phyloP scores from a whole-genome alignment of 92 coral and sea anemone genomes.

The Zoanthus solanderi region DNA sequence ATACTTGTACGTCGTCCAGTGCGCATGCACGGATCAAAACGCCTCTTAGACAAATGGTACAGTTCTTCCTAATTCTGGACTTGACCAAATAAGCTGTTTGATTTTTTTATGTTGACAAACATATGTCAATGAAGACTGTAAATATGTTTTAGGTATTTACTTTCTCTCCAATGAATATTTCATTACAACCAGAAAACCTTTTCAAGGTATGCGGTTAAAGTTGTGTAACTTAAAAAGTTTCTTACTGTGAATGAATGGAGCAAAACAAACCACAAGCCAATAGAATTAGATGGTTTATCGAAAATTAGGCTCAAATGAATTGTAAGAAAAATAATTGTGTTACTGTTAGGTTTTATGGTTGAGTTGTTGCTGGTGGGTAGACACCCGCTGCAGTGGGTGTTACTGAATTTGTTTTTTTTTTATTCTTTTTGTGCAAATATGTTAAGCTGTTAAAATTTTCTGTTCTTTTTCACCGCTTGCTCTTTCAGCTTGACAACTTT shows the following conservation, averaged over 20 bases:
- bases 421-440: not conserved
- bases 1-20: too few relatives aligned
- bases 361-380: slow-evolving; percentile 33
- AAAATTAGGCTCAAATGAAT: not conserved
- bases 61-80: too few relatives aligned
- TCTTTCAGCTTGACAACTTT: not conserved
- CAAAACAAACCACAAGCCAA: not conserved
- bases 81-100: too few relatives aligned
- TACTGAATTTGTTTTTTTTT: not conserved
- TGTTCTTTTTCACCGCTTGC: not conserved
- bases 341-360: not conserved
- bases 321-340: not conserved
- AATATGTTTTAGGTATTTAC: not conserved
- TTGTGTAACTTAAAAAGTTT: not conserved
- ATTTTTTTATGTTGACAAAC: not conserved
- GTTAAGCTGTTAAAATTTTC: not conserved
- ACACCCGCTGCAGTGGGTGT: slow-evolving; percentile 20
- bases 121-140: not conserved
- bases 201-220: not conserved
- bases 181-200: not conserved
- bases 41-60: too few relatives aligned
- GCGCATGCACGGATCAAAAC: too few relatives aligned
- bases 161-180: not conserved
- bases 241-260: not conserved
- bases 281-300: not conserved